These are phyloP conservation scores for Tapirus indicus DNA, from an alignment of 2,797 vertebrate genomes.

Conservation along the genomic window DNA sequence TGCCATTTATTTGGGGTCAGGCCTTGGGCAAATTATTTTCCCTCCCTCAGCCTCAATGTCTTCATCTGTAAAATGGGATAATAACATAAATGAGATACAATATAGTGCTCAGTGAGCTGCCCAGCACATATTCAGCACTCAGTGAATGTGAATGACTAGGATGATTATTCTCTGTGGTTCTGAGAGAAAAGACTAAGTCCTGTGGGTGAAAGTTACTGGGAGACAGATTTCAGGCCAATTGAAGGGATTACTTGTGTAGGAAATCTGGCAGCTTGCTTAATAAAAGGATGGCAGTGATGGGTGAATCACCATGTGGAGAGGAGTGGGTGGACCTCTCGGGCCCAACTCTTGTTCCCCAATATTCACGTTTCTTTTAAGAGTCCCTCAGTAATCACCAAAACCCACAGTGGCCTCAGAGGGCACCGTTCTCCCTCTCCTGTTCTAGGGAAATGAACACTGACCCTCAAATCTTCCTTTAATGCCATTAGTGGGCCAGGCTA, in stretches of 20 bases:
- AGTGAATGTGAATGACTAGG: neutral
- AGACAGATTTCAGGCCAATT: slow-evolving; percentile 58
- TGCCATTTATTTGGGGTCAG: neutral
- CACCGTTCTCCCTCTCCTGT: neutral
- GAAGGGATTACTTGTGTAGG: slow-evolving; percentile 54
- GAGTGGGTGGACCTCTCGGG: neutral
- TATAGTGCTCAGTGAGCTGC: neutral
- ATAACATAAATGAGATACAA: neutral
- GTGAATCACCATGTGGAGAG: slow-evolving; percentile 1
- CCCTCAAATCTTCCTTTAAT: neutral
- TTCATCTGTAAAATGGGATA: slow-evolving; percentile 45
- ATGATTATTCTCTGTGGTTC: neutral
- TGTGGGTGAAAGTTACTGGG: slow-evolving; percentile 5
- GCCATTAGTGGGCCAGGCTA: neutral
- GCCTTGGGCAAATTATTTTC: neutral
- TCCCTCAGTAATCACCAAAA: neutral
- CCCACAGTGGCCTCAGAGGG: neutral
- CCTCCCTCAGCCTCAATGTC: neutral
- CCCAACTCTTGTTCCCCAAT: neutral
- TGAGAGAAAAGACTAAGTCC: slow-evolving; percentile 20
- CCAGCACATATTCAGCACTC: neutral
- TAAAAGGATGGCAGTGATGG: slow-evolving; percentile 30
- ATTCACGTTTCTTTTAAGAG: slow-evolving; percentile 1
- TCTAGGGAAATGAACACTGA: neutral
- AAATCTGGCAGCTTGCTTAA: slow-evolving; percentile 44